Conservation (phyloP, 1,140 invertebrate species). For the Atta cephalotes region DNA sequence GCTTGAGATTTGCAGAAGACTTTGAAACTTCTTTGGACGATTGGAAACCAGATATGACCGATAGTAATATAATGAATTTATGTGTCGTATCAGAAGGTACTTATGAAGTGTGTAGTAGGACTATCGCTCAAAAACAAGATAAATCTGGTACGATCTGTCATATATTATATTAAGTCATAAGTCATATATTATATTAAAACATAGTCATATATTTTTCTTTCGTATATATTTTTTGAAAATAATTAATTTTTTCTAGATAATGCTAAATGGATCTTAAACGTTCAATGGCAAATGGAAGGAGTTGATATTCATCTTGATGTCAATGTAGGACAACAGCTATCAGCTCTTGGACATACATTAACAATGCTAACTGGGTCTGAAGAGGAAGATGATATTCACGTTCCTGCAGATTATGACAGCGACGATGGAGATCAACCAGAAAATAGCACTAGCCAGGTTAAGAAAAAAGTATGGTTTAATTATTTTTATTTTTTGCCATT, state of each 20-base stretch:
- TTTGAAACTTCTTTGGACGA: slow-evolving; percentile 98
- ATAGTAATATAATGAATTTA: slow-evolving; percentile 96
- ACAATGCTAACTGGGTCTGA: slow-evolving; percentile 97
- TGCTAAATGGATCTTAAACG: slow-evolving; percentile 99
- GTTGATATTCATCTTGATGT: slow-evolving; percentile 98
- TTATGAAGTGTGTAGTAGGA: slow-evolving; percentile 98
- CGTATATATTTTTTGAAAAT: slow-evolving; percentile 11
- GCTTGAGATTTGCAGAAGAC: slow-evolving; percentile 97
- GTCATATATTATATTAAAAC: background rate
- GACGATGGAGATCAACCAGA: slow-evolving; percentile 92
- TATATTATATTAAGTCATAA: background rate
- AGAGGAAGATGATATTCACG: slow-evolving; percentile 92
- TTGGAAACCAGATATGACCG: slow-evolving; percentile 97
- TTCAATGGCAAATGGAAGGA: slow-evolving; percentile 99
- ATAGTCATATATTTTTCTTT: slow-evolving; percentile 30
- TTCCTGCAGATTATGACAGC: slow-evolving; percentile 91
- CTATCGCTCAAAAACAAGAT: slow-evolving; percentile 92
- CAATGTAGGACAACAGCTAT: slow-evolving; percentile 97
- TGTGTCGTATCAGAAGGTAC: slow-evolving; percentile 99
- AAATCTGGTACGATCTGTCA: slow-evolving; percentile 85
- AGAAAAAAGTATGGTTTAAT: slow-evolving; percentile 83
- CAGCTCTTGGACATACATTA: slow-evolving; percentile 96
- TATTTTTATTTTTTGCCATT: slow-evolving; percentile 72
- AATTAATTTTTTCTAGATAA: slow-evolving; percentile 89
- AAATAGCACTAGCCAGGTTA: slow-evolving; percentile 87